Percentiles rank a stretch among this genome's conserved stretches.
These are phyloP conservation scores for Xestia rhomboidea DNA, from an alignment of 2,888 invertebrate species.

Conservation along the genomic window DNA sequence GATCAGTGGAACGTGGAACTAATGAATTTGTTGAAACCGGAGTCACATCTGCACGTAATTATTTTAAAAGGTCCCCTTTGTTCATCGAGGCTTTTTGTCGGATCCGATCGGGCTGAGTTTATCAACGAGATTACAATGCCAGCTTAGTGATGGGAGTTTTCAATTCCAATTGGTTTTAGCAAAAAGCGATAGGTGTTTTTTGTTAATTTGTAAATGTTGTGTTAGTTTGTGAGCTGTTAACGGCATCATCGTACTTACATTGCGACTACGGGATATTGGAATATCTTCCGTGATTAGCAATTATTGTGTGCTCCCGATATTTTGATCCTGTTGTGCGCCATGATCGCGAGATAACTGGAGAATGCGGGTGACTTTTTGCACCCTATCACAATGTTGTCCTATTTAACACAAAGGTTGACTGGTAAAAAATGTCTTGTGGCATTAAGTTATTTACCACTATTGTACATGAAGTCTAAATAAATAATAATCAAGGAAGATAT, in stretches of 20 bases:
- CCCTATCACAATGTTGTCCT: too few species aligned
- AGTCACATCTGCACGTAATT: slow-evolving; percentile 53
- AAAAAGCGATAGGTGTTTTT: slow-evolving; percentile 4
- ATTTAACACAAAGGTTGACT: too few species aligned
- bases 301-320: too few species aligned
- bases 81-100: slow-evolving; percentile 16
- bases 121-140: slow-evolving; percentile 19
- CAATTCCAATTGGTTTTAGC: slow-evolving; percentile 1
- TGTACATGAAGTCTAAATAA: too few species aligned
- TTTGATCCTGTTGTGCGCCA: too few species aligned
- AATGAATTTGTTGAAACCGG: slow-evolving; percentile 46
- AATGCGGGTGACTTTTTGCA: too few species aligned
- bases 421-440: too few species aligned
- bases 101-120: not conserved
- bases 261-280: too few species aligned
- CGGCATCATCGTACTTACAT: not conserved
- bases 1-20: not conserved
- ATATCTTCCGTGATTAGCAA: too few species aligned
- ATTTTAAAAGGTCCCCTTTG: slow-evolving; percentile 49
- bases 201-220: slow-evolving; percentile 2
- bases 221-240: not conserved
- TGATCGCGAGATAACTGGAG: too few species aligned
- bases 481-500: too few species aligned
- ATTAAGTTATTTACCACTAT: too few species aligned
- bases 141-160: not conserved